Base-by-base conservation (phyloP, 2,888 invertebrate species). In the Philonicus albiceps region DNA sequence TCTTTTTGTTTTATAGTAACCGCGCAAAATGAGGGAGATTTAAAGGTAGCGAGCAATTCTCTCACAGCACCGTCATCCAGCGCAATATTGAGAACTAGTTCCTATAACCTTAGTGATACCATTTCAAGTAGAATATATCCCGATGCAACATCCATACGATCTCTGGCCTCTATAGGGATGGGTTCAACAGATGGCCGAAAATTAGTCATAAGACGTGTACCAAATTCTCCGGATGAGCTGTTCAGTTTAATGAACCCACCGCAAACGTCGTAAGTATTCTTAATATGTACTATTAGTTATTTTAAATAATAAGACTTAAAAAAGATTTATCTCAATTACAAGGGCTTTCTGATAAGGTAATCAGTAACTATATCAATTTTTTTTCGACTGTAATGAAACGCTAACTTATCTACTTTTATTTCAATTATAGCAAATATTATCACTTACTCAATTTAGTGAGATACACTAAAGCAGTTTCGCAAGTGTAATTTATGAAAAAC, bases 141-240 rank as follows among this genome's bases (percentile, higher is more conserved):
- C 85, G 96, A 96, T 93, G 95, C 95, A 76, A 95, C 95, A 43
- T 96, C 96, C 43, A 94, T 96, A 88, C 93, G 96, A 88, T 96
- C 96, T 76, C 94, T 96, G 89, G 96, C 96, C 86, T 96, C 97
- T 83, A 96, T 97, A 89, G 97, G 97, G 83, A 96, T 97, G 95
- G 97, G 97, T 43, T 97, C 97, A 88, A 97, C 97, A 72, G 97
- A 97, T 92, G 97, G 97, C 76, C 94, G 96, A 89, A 96, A 96
- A 93, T 94, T 97, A 94, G 96, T 96, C 90, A 96, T 97, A 90
- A 93, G 96, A 90, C 94, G 96, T 90, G 96, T 97, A 89, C 97
- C 97, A 86, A 96, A 96, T 85, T 96, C 97, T 89, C 97, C 97
- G 87, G 95, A 96, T 89, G 97, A 97, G 93, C 93, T 97, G 89